phyloP scores from a whole-genome alignment of 2,113 vertebrate genomes.

The Calyptommatus sinebrachiatus region DNA sequence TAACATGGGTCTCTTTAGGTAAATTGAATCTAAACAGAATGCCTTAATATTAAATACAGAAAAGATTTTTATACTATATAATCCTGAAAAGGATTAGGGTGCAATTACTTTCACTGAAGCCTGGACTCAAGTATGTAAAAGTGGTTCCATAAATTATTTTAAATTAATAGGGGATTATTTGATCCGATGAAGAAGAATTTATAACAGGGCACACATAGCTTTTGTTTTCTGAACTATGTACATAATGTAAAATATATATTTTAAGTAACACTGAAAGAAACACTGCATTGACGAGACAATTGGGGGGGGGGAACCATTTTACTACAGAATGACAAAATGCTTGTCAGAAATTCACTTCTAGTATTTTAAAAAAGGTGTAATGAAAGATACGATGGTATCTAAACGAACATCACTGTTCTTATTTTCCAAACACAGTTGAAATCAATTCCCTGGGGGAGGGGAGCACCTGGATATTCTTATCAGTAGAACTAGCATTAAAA shows the following conservation, averaged over 20 bases:
- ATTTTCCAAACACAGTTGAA: not conserved
- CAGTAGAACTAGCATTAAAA: not conserved
- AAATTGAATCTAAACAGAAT: not conserved
- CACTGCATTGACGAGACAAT: not conserved
- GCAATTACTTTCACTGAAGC: not conserved
- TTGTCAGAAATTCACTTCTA: not conserved
- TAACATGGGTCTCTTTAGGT: not conserved
- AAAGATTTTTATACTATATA: conserved; percentile 3
- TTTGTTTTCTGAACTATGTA: not conserved
- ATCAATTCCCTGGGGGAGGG: not conserved
- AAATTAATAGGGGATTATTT: conserved; percentile 7
- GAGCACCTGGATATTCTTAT: not conserved
- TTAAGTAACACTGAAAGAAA: not conserved
- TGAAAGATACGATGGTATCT: not conserved
- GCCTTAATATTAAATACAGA: not conserved
- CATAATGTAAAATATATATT: not conserved
- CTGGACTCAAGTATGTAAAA: not conserved
- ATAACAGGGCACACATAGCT: not conserved
- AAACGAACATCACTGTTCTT: not conserved
- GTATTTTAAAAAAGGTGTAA: not conserved
- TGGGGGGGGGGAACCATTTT: not conserved
- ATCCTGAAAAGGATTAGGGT: conserved; percentile 1
- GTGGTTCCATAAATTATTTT: not conserved
- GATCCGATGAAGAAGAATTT: not conserved
- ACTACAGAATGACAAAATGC: not conserved